A percentile compares a stretch with the other conserved stretches of the same genome.
Conservation (phyloP, 2,888 invertebrate genomes). For the Sicus ferrugineus region DNA sequence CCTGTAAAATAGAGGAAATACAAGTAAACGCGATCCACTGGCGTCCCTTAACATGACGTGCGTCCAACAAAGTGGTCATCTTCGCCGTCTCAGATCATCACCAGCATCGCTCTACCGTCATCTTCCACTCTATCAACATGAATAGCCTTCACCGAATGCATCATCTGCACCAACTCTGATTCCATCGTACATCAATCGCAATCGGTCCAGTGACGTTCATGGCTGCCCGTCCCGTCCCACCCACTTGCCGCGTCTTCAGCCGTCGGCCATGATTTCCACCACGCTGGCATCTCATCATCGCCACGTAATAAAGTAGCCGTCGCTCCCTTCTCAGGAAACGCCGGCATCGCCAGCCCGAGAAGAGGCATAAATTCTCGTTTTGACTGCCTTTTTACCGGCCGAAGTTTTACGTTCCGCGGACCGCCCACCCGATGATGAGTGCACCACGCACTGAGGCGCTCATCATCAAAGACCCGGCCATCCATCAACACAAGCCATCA, state of each 20-base stretch:
- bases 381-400: constrained; percentile 47
- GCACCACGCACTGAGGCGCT: constrained; percentile 29
- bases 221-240: not conserved
- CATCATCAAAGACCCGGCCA: constrained; percentile 54
- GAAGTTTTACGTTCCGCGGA: constrained; percentile 20
- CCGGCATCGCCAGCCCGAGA: constrained; percentile 32
- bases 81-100: too few relatives aligned
- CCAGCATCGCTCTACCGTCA: not conserved
- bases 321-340: constrained; percentile 18
- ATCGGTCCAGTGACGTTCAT: constrained; percentile 31
- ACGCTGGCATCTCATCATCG: constrained; percentile 32
- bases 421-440: constrained; percentile 20
- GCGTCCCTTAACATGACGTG: too few relatives aligned
- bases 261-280: constrained; percentile 37
- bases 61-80: too few relatives aligned
- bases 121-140: not conserved
- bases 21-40: not conserved
- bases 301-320: constrained; percentile 31
- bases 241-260: constrained; percentile 34
- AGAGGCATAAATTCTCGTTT: constrained; percentile 57
- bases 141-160: too few relatives aligned
- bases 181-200: constrained; percentile 13
- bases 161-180: not conserved
- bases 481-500: constrained; percentile 65
- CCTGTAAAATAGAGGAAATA: constrained; percentile 18